Conservation (phyloP, 2,797 vertebrate species). For the Acrossocheilus fasciatus region DNA sequence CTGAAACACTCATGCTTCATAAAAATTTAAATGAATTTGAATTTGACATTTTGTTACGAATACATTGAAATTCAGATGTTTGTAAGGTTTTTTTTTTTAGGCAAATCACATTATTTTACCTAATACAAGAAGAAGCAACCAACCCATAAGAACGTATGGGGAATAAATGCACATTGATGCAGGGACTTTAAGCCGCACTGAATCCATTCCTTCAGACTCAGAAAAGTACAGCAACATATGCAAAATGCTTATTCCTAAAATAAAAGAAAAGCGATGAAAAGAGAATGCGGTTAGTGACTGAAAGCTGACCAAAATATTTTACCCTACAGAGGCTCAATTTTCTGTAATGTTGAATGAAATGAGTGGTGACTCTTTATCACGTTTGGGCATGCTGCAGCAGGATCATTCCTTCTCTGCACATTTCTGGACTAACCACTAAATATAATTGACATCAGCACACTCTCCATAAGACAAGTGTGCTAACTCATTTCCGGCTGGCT, state of each 20-base stretch:
- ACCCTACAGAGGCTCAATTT: not conserved
- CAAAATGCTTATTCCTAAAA: slow-evolving; percentile 83
- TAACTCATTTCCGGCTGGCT: slow-evolving; percentile 64
- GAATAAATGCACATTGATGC: slow-evolving; percentile 72
- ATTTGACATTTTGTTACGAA: not conserved
- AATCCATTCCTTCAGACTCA: slow-evolving; percentile 76
- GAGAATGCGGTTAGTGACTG: not conserved
- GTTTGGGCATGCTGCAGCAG: slow-evolving; percentile 7
- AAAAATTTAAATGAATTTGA: not conserved
- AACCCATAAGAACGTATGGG: slow-evolving; percentile 80
- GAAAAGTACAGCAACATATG: slow-evolving; percentile 81
- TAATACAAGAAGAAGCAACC: slow-evolving; percentile 80
- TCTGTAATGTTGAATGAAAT: not conserved
- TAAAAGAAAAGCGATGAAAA: slow-evolving; percentile 36
- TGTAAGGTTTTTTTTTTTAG: not conserved
- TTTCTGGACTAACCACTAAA: slow-evolving; percentile 59
- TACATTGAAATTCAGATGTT: not conserved
- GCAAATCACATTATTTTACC: slow-evolving; percentile 78
- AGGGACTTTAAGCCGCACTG: slow-evolving; percentile 70
- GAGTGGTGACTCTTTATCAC: not conserved
- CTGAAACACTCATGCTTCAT: not conserved
- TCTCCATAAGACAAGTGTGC: slow-evolving; percentile 53
- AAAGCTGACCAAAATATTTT: not conserved
- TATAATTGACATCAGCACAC: not conserved
- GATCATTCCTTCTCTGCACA: slow-evolving; percentile 51